Conservation (phyloP, 2,113 vertebrate genomes). For the Seriola aureovittata region DNA sequence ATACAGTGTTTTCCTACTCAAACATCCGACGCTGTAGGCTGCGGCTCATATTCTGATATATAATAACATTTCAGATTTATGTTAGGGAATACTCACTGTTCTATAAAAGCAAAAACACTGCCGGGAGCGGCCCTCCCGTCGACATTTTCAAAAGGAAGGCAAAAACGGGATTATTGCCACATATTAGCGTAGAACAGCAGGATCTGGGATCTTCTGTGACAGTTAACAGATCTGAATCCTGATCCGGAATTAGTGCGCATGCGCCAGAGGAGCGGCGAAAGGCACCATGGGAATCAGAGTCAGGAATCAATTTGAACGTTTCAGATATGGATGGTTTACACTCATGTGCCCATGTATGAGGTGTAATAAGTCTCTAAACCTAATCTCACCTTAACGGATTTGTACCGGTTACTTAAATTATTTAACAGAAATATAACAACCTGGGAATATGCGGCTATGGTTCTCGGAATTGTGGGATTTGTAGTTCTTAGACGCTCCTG, state of each 20-base stretch:
- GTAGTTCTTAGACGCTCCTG: constrained; percentile 47
- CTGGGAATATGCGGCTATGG: fast-evolving
- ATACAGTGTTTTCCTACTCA: constrained; percentile 19
- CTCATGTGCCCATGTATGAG: neutral
- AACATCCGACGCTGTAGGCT: constrained; percentile 7
- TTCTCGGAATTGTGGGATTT: constrained; percentile 65
- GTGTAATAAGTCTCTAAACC: neutral
- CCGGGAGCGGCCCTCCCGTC: neutral
- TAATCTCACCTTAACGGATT: fast-evolving
- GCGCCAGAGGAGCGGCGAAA: constrained; percentile 4
- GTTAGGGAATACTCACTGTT: constrained; percentile 61
- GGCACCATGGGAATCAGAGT: constrained; percentile 64
- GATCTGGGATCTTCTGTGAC: constrained; percentile 35
- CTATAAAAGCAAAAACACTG: constrained; percentile 30
- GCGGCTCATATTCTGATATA: constrained; percentile 2
- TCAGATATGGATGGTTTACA: too few species aligned
- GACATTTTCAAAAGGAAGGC: constrained; percentile 46
- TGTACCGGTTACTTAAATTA: fast-evolving
- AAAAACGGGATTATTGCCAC: constrained; percentile 27
- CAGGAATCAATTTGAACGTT: constrained; percentile 9
- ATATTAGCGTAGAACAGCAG: constrained; percentile 8
- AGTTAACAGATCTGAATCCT: constrained; percentile 48
- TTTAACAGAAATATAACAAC: neutral
- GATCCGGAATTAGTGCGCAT: constrained; percentile 50
- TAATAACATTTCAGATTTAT: neutral